Evolutionary conservation across 2,888 invertebrate genomes (phyloP), one percentile per base, ranked within the genome.

Genomic region (Melolontha melolontha): DNA sequence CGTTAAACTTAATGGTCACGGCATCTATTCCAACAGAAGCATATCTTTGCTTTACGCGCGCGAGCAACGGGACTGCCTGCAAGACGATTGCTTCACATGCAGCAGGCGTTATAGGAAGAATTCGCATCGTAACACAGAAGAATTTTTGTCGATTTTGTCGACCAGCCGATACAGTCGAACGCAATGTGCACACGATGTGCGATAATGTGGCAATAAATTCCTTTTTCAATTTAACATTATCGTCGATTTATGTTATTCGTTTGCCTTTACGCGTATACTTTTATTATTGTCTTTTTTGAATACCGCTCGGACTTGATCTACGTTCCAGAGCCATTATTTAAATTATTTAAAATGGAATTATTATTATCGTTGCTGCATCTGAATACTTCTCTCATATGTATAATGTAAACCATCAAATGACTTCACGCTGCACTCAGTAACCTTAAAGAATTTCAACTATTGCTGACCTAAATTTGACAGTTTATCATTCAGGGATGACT

Each of bases 1-100:
- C 47, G 47, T 62, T 47, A 62, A 62, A 47, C 16, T 62, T 62
- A 62, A 62, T 47, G 59, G 39, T 47, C 47, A 17, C 54, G 40
- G 59, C 11, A 49, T 16, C 22, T 6, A 22, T 5, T 11, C 11
- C 22, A 14, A 22, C 49, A 49, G 49, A 49, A 17, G 10, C 47
- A 17, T 47, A 47, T 8, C 10, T 10, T 47, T 12, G 47, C 14
- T 11, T 16, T 49, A 8, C 1, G 10, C 6, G 16, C 17, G 11
- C 22, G 17, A 49, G 54, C 17, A 39, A 29, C 40, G 16, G 40
- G 54, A 11, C 14, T 39, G 52, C 52, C 8, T 16, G 11, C 14
- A 7, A 34, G 12, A 14, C 16, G 16, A 17, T 39, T 52, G 51
- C 51, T 34, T 52, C 54, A 54, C 40, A 17, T 12, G 34, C 14